These are phyloP conservation scores for Donacobius atricapilla DNA, from an alignment of 2,113 vertebrate species.

Conservation along the genomic window DNA sequence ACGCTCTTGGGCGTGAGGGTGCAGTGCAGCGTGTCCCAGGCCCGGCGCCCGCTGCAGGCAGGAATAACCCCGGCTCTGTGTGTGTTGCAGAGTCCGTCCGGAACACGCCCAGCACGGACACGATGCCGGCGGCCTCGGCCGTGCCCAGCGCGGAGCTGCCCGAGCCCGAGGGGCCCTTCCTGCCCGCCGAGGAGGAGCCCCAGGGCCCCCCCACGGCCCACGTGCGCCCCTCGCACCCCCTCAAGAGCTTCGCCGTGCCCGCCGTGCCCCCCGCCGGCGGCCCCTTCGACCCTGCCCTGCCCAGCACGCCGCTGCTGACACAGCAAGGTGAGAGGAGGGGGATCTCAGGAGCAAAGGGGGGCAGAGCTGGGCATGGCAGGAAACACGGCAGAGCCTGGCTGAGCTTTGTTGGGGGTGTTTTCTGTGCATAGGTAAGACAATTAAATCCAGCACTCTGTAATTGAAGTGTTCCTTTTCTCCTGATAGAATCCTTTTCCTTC, in stretches of 20 bases:
- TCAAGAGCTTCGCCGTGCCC: constrained; percentile 96
- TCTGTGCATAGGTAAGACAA: not conserved
- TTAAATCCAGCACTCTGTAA: accelerated
- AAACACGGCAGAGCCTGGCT: accelerated
- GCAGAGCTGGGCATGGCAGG: not conserved
- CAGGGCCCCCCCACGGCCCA: constrained; percentile 86
- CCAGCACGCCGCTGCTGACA: constrained; percentile 89
- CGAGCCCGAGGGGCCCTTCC: constrained; percentile 85
- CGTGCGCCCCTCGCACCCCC: constrained; percentile 87
- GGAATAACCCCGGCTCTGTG: accelerated
- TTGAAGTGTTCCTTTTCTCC: not conserved
- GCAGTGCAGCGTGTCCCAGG: not conserved
- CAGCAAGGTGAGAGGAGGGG: constrained; percentile 81
- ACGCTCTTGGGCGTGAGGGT: no score
- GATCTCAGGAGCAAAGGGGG: accelerated
- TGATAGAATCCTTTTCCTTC: not conserved
- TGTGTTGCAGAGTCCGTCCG: constrained; percentile 85
- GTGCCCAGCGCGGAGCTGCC: constrained; percentile 82
- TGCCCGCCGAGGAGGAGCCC: constrained; percentile 89
- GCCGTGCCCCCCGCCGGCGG: constrained; percentile 76
- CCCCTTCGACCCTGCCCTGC: constrained; percentile 84
- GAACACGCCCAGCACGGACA: constrained; percentile 91
- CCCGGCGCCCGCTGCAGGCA: not conserved
- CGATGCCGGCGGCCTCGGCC: constrained; percentile 83
- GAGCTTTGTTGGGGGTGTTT: not conserved